Conservation (phyloP, 2,888 invertebrate genomes). For the Uropetala carovei region DNA sequence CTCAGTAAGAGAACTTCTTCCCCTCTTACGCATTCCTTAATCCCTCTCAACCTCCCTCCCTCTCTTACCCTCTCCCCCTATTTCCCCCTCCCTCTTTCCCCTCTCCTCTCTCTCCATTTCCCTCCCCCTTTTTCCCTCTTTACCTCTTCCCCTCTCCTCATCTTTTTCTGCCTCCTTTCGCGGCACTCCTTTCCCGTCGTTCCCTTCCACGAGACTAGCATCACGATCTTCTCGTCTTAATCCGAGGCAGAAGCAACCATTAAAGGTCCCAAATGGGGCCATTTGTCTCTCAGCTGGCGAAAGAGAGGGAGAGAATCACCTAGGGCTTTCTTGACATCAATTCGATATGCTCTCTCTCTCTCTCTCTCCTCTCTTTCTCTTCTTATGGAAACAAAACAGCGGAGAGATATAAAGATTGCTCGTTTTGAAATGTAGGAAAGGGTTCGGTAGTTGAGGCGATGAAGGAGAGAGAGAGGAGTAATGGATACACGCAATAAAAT, state of each 20-base stretch:
- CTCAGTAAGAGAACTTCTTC: neutral
- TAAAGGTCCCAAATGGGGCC: constrained; percentile 1
- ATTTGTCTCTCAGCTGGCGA: constrained; percentile 2
- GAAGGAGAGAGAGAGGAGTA: too few species aligned
- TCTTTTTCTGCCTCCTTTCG: neutral
- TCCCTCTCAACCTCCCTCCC: neutral
- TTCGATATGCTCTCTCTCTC: neutral
- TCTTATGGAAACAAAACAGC: too few species aligned
- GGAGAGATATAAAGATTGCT: too few species aligned
- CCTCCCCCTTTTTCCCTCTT: neutral
- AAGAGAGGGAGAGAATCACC: neutral
- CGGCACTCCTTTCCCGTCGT: neutral
- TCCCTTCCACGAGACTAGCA: too few species aligned
- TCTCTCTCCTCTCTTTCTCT: neutral
- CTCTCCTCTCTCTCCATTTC: neutral
- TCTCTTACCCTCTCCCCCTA: neutral
- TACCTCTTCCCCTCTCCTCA: neutral
- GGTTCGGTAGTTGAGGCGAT: too few species aligned
- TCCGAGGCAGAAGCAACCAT: constrained; percentile 1
- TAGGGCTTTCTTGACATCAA: neutral
- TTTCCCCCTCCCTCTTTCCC: neutral
- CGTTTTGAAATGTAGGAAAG: too few species aligned
- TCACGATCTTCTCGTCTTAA: neutral
- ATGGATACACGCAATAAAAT: too few species aligned
- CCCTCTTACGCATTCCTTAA: neutral